These are phyloP conservation scores for Diadumene lineata DNA, from an alignment of 92 coral and sea anemone genomes.

Conservation along the genomic window DNA sequence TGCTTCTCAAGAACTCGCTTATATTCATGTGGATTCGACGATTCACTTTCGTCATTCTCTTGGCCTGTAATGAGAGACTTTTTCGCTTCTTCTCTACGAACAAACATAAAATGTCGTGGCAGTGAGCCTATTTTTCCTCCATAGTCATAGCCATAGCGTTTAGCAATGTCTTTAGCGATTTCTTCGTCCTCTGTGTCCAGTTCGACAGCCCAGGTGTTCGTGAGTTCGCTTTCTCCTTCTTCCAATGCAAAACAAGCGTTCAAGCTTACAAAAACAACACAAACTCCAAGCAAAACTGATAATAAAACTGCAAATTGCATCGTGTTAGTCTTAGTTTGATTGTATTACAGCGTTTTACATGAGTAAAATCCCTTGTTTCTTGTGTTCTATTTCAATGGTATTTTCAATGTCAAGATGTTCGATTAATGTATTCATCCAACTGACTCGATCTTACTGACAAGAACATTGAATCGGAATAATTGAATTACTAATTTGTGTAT, in stretches of 20 bases:
- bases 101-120: conserved; percentile 72
- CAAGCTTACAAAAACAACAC: neutral
- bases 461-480: neutral
- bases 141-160: conserved; percentile 62
- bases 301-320: conserved; percentile 1
- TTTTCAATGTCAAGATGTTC: neutral
- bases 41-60: conserved; percentile 40
- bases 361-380: neutral
- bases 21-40: conserved; percentile 34
- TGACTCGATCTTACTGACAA: neutral
- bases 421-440: neutral
- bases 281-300: neutral
- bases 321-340: neutral
- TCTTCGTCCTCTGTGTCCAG: conserved; percentile 71
- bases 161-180: conserved; percentile 80
- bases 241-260: neutral
- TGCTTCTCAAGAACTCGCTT: conserved; percentile 70
- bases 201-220: conserved; percentile 83
- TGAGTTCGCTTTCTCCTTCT: conserved; percentile 30
- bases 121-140: conserved; percentile 80
- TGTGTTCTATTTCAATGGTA: neutral
- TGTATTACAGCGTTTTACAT: neutral
- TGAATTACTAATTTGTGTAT: neutral
- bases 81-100: conserved; percentile 44
- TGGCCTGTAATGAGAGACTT: conserved; percentile 11